Evolutionary conservation across 2,888 invertebrate genomes (phyloP), one percentile per base, ranked within the genome.

Genomic region (Macaria notata): DNA sequence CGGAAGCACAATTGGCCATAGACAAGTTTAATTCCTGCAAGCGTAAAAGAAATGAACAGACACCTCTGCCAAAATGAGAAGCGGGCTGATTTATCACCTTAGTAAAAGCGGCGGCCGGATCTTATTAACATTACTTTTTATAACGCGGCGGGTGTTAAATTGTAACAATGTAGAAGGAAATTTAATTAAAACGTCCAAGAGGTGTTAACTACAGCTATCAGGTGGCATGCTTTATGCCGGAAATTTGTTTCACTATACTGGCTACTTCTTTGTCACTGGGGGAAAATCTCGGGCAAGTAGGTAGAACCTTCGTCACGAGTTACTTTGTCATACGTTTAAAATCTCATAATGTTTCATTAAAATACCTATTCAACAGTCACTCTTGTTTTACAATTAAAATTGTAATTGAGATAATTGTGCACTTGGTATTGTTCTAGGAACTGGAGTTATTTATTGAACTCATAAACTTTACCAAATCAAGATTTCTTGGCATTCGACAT

Each of bases 81-180:
- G 85, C 81, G 82, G 75, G 79, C 78, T 89, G 89, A 90, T 89
- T 90, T 89, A 90, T 81, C 79, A 72, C 82, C 73, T 77, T 76
- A 84, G 83, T 86, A 81, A 84, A 87, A 79, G 79, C 77, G 77
- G 76, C 79, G 78, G 76, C 76, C 68, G 81, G 83, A 79, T 86
- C 87, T 89, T 90, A 88, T 88, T 87, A 89, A 86, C 87, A 87
- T 89, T 85, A 88, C 88, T 88, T 89, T 89, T 90, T 88, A 89
- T 88, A 88, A 84, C 84, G 83, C 74, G 72, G 75, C 73, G 73
- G 78, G 80, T 76, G 82, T 81, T 88, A 86, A 88, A 86, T 86
- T 86, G 89, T 83, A 81, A 85, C 85, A 88, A 78, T 84, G 88
- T 83, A 78, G 82, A 83, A 75, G 78, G 81, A 84, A 87, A 84